phyloP scores from a whole-genome alignment of 1,140 invertebrate species.

The Listronotus bonariensis region DNA sequence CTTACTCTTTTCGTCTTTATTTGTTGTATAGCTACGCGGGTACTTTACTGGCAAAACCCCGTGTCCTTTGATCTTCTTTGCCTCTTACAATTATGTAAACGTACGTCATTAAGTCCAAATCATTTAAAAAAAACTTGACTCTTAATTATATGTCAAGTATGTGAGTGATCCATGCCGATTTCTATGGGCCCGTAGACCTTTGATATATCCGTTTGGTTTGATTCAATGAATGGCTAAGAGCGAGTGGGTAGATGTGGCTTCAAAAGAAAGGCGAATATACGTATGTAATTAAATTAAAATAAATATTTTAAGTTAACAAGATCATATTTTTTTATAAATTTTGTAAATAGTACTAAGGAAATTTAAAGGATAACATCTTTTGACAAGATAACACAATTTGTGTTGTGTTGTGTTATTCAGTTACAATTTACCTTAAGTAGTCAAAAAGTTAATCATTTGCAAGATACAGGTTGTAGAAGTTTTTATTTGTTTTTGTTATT shows the following conservation, averaged over 20 bases:
- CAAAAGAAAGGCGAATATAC: not conserved
- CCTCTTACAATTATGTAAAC: conserved; percentile 36
- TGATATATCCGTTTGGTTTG: conserved; percentile 15
- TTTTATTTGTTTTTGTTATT: no score
- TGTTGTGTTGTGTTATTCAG: no score
- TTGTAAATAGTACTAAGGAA: no score
- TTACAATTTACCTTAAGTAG: no score
- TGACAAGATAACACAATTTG: no score
- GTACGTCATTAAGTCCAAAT: conserved; percentile 38
- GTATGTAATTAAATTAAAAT: not conserved
- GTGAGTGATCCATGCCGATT: conserved; percentile 36
- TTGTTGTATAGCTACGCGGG: conserved; percentile 24
- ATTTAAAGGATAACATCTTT: no score
- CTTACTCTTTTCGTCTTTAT: conserved; percentile 27
- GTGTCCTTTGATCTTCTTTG: conserved; percentile 31
- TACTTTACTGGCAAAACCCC: conserved; percentile 21
- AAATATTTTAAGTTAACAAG: not conserved
- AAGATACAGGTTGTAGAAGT: no score
- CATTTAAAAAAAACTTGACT: conserved; percentile 36
- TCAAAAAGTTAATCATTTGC: no score
- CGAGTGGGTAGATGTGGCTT: not conserved
- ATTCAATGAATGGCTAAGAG: conserved; percentile 1
- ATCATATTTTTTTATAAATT: not conserved
- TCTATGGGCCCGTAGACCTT: conserved; percentile 26
- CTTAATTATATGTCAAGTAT: conserved; percentile 39